phyloP scores from a whole-genome alignment of 2,113 vertebrate genomes.

The Hucho hucho region DNA sequence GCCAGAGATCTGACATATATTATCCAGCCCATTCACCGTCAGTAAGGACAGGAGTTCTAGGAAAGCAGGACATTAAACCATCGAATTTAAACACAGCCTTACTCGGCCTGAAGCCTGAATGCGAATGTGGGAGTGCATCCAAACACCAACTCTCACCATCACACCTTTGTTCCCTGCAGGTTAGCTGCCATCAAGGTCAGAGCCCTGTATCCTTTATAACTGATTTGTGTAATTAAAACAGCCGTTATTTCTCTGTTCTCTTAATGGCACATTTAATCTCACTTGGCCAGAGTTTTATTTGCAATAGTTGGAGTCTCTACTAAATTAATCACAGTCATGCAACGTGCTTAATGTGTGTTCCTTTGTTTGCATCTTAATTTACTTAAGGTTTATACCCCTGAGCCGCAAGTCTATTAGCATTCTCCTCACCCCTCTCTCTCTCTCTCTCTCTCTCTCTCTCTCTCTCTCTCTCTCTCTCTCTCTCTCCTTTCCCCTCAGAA shows the following conservation, averaged over 20 bases:
- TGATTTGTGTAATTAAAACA: constrained; percentile 40
- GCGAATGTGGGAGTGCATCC: background rate
- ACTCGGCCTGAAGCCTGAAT: too few relatives aligned
- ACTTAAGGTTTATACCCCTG: constrained; percentile 29
- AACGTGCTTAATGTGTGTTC: constrained; percentile 22
- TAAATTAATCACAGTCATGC: constrained; percentile 43
- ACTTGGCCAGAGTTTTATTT: constrained; percentile 33
- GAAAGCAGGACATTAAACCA: background rate
- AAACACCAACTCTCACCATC: background rate
- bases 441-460: background rate
- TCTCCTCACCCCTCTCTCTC: background rate
- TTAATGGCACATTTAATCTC: constrained; percentile 50
- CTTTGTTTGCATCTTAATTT: constrained; percentile 50
- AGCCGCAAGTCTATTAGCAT: constrained; percentile 37
- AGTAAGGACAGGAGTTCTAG: background rate
- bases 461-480: background rate
- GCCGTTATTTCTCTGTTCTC: constrained; percentile 32
- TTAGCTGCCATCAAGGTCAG: constrained; percentile 20
- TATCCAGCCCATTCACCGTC: background rate
- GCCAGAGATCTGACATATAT: background rate
- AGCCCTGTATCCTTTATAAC: constrained; percentile 24
- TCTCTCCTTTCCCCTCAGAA: background rate
- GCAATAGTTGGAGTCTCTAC: constrained; percentile 20
- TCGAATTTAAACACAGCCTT: too few relatives aligned
- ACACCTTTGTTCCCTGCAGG: background rate